Evolutionary conservation across 2,888 invertebrate genomes (phyloP).

Genomic region (Cephus rjabovi): DNA sequence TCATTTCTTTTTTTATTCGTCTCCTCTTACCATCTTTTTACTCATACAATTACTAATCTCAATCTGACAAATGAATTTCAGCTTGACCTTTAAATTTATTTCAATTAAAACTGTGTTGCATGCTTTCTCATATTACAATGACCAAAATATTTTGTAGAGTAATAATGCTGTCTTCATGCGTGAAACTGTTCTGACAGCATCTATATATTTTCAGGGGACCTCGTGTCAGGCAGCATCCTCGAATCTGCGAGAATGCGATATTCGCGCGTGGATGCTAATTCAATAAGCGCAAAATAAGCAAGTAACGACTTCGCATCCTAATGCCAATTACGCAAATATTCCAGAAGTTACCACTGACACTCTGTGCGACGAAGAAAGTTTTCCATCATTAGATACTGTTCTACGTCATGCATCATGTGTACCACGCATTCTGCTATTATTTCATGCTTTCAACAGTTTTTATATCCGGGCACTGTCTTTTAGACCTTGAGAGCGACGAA

Average conservation of each 20-base stretch:
- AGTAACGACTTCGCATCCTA: slow-evolving; percentile 20
- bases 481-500: background rate
- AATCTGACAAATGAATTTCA: background rate
- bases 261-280: slow-evolving; percentile 19
- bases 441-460: background rate
- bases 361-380: background rate
- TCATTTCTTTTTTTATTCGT: background rate
- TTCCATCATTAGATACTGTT: slow-evolving; percentile 9
- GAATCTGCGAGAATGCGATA: slow-evolving; percentile 17
- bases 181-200: background rate
- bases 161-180: background rate
- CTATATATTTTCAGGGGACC: background rate
- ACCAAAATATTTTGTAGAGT: background rate
- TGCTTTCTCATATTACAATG: background rate
- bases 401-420: background rate
- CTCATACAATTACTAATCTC: background rate
- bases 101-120: background rate
- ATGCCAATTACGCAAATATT: slow-evolving; percentile 22
- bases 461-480: background rate
- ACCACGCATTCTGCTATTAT: background rate
- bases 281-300: slow-evolving; percentile 17
- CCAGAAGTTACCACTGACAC: background rate
- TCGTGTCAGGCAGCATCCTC: background rate
- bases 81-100: background rate
- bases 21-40: background rate